Base-by-base conservation (phyloP, 2,888 invertebrate species). In the Pilophorus perplexus region DNA sequence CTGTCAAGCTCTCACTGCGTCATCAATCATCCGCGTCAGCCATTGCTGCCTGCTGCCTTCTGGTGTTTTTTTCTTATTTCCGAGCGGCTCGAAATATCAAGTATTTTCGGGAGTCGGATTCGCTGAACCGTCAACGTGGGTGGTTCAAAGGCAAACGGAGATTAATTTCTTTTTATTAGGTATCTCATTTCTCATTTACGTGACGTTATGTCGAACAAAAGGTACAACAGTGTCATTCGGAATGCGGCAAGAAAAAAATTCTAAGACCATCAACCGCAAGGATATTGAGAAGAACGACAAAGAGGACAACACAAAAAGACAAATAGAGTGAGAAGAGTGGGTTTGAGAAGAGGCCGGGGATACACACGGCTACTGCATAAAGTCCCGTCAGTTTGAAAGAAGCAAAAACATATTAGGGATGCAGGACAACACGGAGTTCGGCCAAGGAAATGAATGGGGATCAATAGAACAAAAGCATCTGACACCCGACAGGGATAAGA, bases 381-480 rank as follows among this genome's bases (percentile, higher is more conserved):
- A 46, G 46, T 46, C 46, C n/a, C n/a, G n/a, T 46, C 46, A 12
- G 23, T 25, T 14, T 46, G 46, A 46, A 46, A 46, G 46, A 46
- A 46, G 46, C 55, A 55, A 22, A 55, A 55, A 55, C 55, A 37
- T 22, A 22, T 55, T 55, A 37, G 22, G 38, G 38, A 55, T 55
- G 55, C 55, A 37, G 20, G 38, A 23, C n/a, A 20, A 55, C 55
- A 37, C 20, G 20, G n/a, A 14, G 28, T 12, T 18, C 28, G 38
- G 20, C 16, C 52, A 37, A 55, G 33, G 18, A 55, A 55, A 55
- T 55, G 55, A 55, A 55, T 55, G 55, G 55, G 33, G 37, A 55
- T 55, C 55, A 55, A 55, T 20, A 37, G 55, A 55, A n/a, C 55
- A 55, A 55, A 38, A 38, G 52, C 2, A 16, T 22, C 8, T 46